phyloP scores from a whole-genome alignment of 2,113 vertebrate species.

The Nerophis lumbriciformis region DNA sequence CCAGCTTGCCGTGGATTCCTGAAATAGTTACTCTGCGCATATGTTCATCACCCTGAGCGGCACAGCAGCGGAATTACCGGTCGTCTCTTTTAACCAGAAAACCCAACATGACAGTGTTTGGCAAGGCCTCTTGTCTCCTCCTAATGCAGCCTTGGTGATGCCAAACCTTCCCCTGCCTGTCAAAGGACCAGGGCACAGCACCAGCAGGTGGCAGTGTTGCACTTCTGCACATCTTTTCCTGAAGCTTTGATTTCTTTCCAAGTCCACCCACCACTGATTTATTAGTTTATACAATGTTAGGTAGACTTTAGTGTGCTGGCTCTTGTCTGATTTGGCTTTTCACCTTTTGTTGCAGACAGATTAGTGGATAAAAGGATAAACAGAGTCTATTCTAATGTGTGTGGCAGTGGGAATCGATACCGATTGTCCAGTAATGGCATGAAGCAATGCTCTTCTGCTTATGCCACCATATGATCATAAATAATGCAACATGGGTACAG shows the following conservation, averaged over 20 bases:
- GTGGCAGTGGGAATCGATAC: slow-evolving; percentile 61
- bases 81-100: slow-evolving; percentile 63
- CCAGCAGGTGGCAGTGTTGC: slow-evolving; percentile 75
- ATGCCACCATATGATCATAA: background rate
- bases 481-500: no score
- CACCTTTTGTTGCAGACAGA: slow-evolving; percentile 58
- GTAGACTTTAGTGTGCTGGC: slow-evolving; percentile 66
- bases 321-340: slow-evolving; percentile 52
- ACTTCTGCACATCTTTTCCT: slow-evolving; percentile 38
- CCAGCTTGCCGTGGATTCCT: slow-evolving; percentile 29
- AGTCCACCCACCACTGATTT: slow-evolving; percentile 46
- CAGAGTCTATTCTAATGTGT: slow-evolving; percentile 54
- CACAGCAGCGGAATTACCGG: slow-evolving; percentile 57
- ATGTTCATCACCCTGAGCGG: slow-evolving; percentile 55
- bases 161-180: slow-evolving; percentile 26
- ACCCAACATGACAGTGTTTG: slow-evolving; percentile 63
- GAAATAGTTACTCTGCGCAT: slow-evolving; percentile 46
- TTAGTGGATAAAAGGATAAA: slow-evolving; percentile 69
- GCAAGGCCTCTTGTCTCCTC: slow-evolving; percentile 44
- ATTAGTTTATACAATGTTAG: slow-evolving; percentile 69
- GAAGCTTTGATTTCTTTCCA: slow-evolving; percentile 26
- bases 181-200: background rate
- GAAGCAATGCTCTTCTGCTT: slow-evolving; percentile 38
- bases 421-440: slow-evolving; percentile 59
- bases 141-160: slow-evolving; percentile 30